Base-by-base conservation (phyloP, 2,888 invertebrate species). In the Timema cristinae region DNA sequence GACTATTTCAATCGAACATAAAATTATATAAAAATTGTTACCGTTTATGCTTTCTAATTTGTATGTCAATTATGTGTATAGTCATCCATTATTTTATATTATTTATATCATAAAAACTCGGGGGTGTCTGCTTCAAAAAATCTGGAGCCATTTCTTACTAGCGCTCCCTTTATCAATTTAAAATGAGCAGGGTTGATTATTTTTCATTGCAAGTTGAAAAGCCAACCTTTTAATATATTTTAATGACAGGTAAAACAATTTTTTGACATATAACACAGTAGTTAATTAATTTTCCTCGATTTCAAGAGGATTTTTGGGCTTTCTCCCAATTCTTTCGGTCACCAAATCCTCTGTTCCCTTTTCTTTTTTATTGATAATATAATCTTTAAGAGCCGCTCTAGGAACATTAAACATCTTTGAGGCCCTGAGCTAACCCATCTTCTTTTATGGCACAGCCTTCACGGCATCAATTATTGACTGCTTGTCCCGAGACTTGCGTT, bases 331-430 rank as follows among this genome's bases (percentile, higher is more conserved):
- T 67, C 50, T 67, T 15, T 9, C n/a, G 15, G 10, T 5, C 10
- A 67, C 67, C 4, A 67, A 13, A 5, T 67, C 50, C 10, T 67
- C 67, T 49, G 50, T n/a, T n/a, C n/a, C 10, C 13, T 50, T 16
- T 50, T 67, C 67, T 16, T 67, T 50, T 13, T n/a, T n/a, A n/a
- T 16, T 67, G 48, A n/a, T n/a, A n/a, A n/a, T 50, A 5, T 67
- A 50, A 13, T 47, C 48, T 10, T 47, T 7, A 13, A 50, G 15
- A n/a, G 67, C 50, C 48, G 50, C 10, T 7, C 15, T 67, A 50
- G 50, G 67, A 49, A 67, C 9, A 50, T 67, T 49, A 50, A 49
- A 67, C 5, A 50, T 2, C 15, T 67, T 67, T 15, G 67, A 67
- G 11, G 67, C 67, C n/a, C 50, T 10, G 11, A 13, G n/a, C 13